Evolutionary conservation across 2,888 invertebrate genomes (phyloP), one percentile per base, ranked within the genome.

Genomic region (Parnassius smintheus): DNA sequence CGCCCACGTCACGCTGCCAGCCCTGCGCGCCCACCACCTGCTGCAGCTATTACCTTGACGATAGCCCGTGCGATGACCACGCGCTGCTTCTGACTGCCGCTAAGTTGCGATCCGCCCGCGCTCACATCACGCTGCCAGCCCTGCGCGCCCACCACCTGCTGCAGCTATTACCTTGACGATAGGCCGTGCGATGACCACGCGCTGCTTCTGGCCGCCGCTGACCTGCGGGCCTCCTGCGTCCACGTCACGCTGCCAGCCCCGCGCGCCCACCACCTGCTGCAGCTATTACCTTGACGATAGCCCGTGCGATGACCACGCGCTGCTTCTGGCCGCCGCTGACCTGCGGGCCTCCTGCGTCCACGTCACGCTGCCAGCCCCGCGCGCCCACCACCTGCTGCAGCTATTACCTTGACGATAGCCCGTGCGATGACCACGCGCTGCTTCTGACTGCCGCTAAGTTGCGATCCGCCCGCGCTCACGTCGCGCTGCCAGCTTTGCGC

Each of bases 251-350:
- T 96, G 93, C 74, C 97, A 95, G 1, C 96, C 96, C 2, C n/a
- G n/a, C 85, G 84, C 11, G 94, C 96, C 83, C 1, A 96, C 94
- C 78, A 99, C 96, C 74, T 99, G 97, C 0, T 25, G 25, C 25
- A 2, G n/a, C 41, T 9, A 7, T 7, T 78, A 96, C 96, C 94
- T 97, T 97, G 56, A 98, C 95, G 46, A 98, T 93, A 12, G 98
- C 98, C 69, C 98, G 91, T 0, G 98, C 98, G 74, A 98, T 98
- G 42, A 98, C 98, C 41, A 98, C 96, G 70, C 98, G 92, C 80
- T 98, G 98, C 74, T 97, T 96, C 86, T 98, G 98, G 0, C 98
- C 98, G 46, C 98, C 98, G 75, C 98, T 98, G 53, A 99, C 92
- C 90, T 97, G 95, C 9, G 96, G 92, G 2, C 98, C 98, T 59